A percentile compares a stretch with the other conserved stretches of the same genome.
phyloP scores from a whole-genome alignment of 2,113 vertebrate species.

The Vidua macroura region DNA sequence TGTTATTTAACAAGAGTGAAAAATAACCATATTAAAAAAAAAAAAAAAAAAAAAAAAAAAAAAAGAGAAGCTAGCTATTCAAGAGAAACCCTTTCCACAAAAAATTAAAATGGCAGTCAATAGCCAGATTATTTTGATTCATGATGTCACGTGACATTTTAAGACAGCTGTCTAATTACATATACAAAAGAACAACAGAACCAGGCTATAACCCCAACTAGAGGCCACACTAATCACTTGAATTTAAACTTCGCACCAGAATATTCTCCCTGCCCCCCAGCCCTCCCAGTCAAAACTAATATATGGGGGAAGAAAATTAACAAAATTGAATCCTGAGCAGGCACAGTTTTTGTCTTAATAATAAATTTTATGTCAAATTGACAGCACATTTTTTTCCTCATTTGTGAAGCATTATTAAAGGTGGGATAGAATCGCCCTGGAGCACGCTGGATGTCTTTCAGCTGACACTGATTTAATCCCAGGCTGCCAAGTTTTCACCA shows the following conservation, averaged over 20 bases:
- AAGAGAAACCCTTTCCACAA: background rate
- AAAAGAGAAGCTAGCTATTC: background rate
- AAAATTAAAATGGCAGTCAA: background rate
- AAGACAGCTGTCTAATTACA: background rate
- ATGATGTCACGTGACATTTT: background rate
- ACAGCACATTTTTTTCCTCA: background rate
- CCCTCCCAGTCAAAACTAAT: background rate
- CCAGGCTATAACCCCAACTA: background rate
- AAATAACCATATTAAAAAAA: background rate
- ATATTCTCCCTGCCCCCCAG: background rate
- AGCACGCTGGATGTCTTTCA: background rate
- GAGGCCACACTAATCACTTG: background rate
- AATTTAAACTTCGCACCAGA: background rate
- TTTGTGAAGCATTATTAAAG: background rate
- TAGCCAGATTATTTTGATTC: background rate
- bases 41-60: background rate
- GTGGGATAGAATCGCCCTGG: background rate
- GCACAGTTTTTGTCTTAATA: background rate
- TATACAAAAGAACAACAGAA: background rate
- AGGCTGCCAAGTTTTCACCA: background rate
- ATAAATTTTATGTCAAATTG: background rate
- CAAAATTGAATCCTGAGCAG: background rate
- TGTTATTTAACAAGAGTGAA: background rate
- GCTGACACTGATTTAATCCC: background rate
- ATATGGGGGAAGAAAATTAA: background rate